A percentile compares a stretch with the other conserved stretches of the same genome.
phyloP scores from a whole-genome alignment of 2,113 vertebrate genomes.

The Gnathonemus longibarbis region DNA sequence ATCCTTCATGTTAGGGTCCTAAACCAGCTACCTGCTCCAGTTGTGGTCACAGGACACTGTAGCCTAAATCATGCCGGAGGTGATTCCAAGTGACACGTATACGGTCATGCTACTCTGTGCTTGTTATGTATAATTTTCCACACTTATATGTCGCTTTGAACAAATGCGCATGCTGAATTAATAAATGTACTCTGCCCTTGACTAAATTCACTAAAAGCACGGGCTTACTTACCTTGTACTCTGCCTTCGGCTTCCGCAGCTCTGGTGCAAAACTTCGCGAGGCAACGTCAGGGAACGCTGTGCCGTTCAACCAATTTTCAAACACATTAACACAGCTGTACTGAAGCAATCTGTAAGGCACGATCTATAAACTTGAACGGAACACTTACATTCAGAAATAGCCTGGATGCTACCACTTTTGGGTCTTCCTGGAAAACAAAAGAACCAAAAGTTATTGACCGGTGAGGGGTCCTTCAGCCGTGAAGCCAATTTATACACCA shows the following conservation, averaged over 20 bases:
- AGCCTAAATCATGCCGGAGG: neutral
- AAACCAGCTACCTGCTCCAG: neutral
- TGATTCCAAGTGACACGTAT: neutral
- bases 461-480: neutral
- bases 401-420: constrained; percentile 69
- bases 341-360: neutral
- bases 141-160: neutral
- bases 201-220: neutral
- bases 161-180: neutral
- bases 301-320: constrained; percentile 12
- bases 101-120: neutral
- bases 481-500: neutral
- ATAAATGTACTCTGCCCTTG: neutral
- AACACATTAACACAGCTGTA: neutral
- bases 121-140: neutral
- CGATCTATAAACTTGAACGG: neutral
- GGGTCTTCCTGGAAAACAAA: constrained; percentile 61
- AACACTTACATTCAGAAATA: constrained; percentile 75
- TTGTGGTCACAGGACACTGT: neutral
- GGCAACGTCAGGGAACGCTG: constrained; percentile 65
- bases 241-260: constrained; percentile 75
- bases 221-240: constrained; percentile 70
- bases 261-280: constrained; percentile 76
- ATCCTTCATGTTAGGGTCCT: neutral
- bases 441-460: neutral